Percentiles rank a stretch among this genome's conserved stretches.
phyloP scores from a whole-genome alignment of 2,888 invertebrate species.

The Cataglyphis altisquamis region DNA sequence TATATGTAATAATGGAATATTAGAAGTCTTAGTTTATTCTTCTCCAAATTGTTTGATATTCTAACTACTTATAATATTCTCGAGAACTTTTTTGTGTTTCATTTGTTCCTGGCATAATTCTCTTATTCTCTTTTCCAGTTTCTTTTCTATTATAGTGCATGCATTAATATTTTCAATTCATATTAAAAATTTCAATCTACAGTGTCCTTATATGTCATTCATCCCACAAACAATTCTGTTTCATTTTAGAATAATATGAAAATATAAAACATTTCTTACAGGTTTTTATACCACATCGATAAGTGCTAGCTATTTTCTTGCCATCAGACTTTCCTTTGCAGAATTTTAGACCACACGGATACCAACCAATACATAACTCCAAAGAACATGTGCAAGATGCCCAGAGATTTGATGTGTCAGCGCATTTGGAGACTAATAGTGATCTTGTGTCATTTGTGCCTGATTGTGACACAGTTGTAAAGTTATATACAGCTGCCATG shows the following conservation, averaged over 20 bases:
- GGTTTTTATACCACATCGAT: constrained; percentile 98
- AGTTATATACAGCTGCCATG: constrained; percentile 90
- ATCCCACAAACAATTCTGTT: constrained; percentile 94
- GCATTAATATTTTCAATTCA: not conserved
- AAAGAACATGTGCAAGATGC: constrained; percentile 94
- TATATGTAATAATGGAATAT: not conserved
- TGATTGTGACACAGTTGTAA: constrained; percentile 88
- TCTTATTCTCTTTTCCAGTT: not conserved
- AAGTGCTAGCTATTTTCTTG: constrained; percentile 90
- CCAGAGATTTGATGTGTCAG: constrained; percentile 90
- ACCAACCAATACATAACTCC: constrained; percentile 97
- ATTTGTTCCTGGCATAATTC: constrained; percentile 27
- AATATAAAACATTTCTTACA: constrained; percentile 96
- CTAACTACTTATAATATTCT: not conserved
- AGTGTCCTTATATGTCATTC: constrained; percentile 88
- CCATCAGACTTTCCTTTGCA: constrained; percentile 93
- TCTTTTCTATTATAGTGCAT: not conserved
- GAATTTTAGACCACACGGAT: constrained; percentile 97
- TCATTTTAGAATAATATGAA: constrained; percentile 94
- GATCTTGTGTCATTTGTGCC: constrained; percentile 79
- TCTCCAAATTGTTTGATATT: constrained; percentile 2
- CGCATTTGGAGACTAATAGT: constrained; percentile 87
- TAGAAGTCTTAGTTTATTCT: constrained; percentile 9
- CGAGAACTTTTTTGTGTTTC: constrained; percentile 11
- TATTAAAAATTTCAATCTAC: constrained; percentile 58